These are phyloP conservation scores for Odontamblyopus rebecca DNA, from an alignment of 2,797 vertebrate genomes.

Conservation along the genomic window DNA sequence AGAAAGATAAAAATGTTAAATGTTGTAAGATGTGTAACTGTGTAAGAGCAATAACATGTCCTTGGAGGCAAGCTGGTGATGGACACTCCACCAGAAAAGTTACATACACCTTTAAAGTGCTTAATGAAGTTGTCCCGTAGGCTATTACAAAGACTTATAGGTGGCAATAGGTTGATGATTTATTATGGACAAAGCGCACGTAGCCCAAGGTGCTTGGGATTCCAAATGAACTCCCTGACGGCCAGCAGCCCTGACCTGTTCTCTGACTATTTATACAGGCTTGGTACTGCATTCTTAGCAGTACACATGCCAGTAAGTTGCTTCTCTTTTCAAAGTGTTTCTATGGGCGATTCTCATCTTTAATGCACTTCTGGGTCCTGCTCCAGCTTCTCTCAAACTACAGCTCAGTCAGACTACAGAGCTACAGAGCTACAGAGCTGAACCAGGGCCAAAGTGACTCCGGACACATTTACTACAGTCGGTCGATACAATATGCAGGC, in stretches of 20 bases:
- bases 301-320: background rate
- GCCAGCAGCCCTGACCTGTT: constrained; percentile 16
- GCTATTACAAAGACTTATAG: background rate
- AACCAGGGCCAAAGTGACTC: constrained; percentile 60
- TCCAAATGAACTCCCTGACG: background rate
- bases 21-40: too few species aligned
- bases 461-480: constrained; percentile 55
- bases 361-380: constrained; percentile 54
- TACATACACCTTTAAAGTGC: background rate
- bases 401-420: constrained; percentile 42
- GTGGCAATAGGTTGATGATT: constrained; percentile 24
- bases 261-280: too few species aligned
- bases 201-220: constrained; percentile 4
- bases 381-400: constrained; percentile 40
- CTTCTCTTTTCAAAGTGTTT: constrained; percentile 30
- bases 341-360: constrained; percentile 49
- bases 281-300: background rate
- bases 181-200: constrained; percentile 15
- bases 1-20: too few species aligned
- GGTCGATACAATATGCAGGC: constrained; percentile 62
- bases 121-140: too few species aligned
- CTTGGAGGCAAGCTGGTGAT: background rate
- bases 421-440: constrained; percentile 27
- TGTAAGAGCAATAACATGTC: background rate
- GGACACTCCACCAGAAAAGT: background rate